phyloP scores from a whole-genome alignment of 2,888 invertebrate species.

The Eupithecia dodoneata region DNA sequence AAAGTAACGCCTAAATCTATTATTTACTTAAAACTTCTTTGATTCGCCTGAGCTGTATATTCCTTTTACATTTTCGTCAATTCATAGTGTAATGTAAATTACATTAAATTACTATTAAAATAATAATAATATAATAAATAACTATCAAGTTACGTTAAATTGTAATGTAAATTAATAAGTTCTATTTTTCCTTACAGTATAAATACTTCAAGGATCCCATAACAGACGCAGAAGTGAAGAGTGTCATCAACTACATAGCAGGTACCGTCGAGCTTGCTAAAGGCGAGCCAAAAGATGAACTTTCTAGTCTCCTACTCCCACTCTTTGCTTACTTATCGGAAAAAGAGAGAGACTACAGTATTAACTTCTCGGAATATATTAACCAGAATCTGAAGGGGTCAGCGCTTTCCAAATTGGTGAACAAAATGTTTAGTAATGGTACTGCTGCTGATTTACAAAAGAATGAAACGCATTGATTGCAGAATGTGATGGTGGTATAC shows the following conservation, averaged over 20 bases:
- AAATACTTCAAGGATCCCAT: constrained; percentile 67
- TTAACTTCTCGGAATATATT: constrained; percentile 48
- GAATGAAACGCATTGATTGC: background rate
- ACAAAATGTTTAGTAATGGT: constrained; percentile 44
- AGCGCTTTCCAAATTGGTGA: constrained; percentile 28
- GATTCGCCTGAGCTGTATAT: too few relatives aligned
- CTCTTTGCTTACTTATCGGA: constrained; percentile 65
- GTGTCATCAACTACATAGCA: constrained; percentile 55
- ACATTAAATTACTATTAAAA: too few relatives aligned
- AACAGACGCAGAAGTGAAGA: constrained; percentile 56
- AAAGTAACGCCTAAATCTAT: too few relatives aligned
- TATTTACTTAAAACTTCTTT: too few relatives aligned
- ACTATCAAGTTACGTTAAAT: too few relatives aligned
- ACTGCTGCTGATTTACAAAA: constrained; percentile 14
- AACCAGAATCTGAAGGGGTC: constrained; percentile 28
- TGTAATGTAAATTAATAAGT: background rate
- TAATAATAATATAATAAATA: too few relatives aligned
- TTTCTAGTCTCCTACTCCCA: constrained; percentile 58
- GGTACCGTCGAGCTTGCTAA: constrained; percentile 52
- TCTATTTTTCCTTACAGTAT: constrained; percentile 61
- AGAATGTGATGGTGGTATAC: background rate
- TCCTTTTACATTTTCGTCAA: too few relatives aligned
- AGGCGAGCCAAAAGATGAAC: constrained; percentile 56
- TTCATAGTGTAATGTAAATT: too few relatives aligned
- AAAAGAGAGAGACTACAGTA: constrained; percentile 53